Conservation (phyloP, 2,888 invertebrate genomes). For the Drosophila diplacantha region DNA sequence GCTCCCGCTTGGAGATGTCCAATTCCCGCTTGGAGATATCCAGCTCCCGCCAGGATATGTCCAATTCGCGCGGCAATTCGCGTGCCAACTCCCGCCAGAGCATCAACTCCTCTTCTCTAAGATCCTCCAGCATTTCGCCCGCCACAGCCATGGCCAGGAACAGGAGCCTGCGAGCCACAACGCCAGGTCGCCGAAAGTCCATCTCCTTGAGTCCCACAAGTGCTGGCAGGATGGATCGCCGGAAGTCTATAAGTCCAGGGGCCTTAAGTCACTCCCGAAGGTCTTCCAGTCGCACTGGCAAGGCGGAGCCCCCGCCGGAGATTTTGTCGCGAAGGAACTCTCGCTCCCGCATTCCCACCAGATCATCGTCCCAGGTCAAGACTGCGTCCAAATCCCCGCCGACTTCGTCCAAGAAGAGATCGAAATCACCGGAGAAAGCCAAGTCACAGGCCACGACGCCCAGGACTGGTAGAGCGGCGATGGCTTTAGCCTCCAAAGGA, state of each 20-base stretch:
- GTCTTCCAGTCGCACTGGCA: slow-evolving; percentile 22
- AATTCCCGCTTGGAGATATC: slow-evolving; percentile 49
- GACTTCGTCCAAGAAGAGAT: slow-evolving; percentile 25
- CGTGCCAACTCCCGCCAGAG: slow-evolving; percentile 69
- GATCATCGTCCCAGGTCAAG: slow-evolving; percentile 40
- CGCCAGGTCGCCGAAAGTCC: slow-evolving; percentile 66
- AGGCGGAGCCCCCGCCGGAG: not conserved
- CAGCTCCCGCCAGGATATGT: slow-evolving; percentile 48
- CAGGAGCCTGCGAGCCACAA: slow-evolving; percentile 50
- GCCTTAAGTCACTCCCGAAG: slow-evolving; percentile 26
- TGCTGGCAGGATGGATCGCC: slow-evolving; percentile 32
- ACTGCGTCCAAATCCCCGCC: slow-evolving; percentile 18
- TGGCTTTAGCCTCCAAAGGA: slow-evolving; percentile 61
- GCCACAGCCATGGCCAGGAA: slow-evolving; percentile 46
- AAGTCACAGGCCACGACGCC: slow-evolving; percentile 13
- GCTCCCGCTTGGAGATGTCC: slow-evolving; percentile 57
- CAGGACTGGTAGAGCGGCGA: slow-evolving; percentile 42
- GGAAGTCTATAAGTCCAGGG: slow-evolving; percentile 69
- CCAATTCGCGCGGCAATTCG: slow-evolving; percentile 53
- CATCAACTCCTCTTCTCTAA: slow-evolving; percentile 61
- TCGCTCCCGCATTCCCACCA: slow-evolving; percentile 71
- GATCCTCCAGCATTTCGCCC: slow-evolving; percentile 63
- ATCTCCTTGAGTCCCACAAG: slow-evolving; percentile 68
- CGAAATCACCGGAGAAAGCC: slow-evolving; percentile 39
- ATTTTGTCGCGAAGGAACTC: slow-evolving; percentile 49